Conservation (phyloP, 2,113 vertebrate species). For the Bagarius yarrelli region DNA sequence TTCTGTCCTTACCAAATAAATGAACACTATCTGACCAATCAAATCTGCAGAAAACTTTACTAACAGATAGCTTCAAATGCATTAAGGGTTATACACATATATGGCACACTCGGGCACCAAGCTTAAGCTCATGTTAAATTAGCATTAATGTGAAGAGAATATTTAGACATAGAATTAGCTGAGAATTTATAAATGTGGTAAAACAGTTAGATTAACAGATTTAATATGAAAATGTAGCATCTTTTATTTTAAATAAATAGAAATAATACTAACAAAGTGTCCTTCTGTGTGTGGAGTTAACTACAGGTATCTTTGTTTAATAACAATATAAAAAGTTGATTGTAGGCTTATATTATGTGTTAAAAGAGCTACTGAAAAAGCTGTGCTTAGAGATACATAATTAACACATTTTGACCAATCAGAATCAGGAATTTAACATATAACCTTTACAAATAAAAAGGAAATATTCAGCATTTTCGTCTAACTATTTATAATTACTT, state of each 20-base stretch:
- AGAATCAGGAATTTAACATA: not conserved
- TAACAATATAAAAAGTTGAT: not conserved
- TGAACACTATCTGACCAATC: not conserved
- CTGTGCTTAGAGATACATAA: not conserved
- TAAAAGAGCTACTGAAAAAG: not conserved
- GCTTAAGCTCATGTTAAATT: not conserved
- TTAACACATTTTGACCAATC: not conserved
- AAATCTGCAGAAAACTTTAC: not conserved
- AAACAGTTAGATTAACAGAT: not conserved
- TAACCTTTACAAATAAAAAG: not conserved
- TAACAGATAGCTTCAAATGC: not conserved
- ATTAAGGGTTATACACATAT: not conserved
- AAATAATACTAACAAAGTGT: not conserved
- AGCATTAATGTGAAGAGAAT: not conserved
- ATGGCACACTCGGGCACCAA: not conserved
- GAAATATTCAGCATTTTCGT: not conserved
- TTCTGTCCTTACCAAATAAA: not conserved
- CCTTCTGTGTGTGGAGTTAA: not conserved
- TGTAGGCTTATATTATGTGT: not conserved
- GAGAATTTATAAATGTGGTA: not conserved
- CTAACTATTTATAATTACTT: too few relatives aligned
- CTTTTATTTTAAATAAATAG: not conserved
- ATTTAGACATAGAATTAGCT: not conserved
- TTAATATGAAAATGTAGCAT: conserved; percentile 7
- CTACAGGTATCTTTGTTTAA: not conserved